Percentiles rank a stretch among this genome's conserved stretches.
Conservation (phyloP, 2,797 vertebrate species). For the Hylomyscus alleni region DNA sequence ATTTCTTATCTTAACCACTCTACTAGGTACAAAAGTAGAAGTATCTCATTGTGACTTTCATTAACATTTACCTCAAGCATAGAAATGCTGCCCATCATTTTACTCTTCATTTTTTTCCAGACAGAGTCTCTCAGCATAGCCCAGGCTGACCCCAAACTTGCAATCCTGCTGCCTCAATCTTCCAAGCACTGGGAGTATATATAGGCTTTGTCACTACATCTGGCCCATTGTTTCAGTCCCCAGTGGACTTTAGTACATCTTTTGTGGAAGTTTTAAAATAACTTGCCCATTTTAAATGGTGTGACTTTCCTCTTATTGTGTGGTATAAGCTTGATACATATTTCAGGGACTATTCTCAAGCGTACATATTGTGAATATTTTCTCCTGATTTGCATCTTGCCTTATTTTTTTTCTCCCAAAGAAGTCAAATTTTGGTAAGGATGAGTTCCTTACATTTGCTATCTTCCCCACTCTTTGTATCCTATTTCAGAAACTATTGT, state of each 20-base stretch:
- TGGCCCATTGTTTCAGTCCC: background rate
- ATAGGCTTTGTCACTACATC: background rate
- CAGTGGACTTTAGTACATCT: background rate
- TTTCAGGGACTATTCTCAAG: conserved; percentile 39
- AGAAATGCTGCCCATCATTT: background rate
- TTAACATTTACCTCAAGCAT: conserved; percentile 50
- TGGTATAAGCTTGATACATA: background rate
- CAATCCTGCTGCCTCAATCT: background rate
- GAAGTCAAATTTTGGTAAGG: conserved; percentile 44
- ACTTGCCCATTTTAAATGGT: conserved; percentile 25
- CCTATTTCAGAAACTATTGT: conserved; percentile 17
- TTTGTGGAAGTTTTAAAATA: conserved; percentile 44
- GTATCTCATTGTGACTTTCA: conserved; percentile 50
- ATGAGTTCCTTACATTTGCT: background rate
- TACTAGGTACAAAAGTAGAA: conserved; percentile 36
- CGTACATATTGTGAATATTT: conserved; percentile 47
- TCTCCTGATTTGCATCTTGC: conserved; percentile 21
- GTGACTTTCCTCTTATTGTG: conserved; percentile 34
- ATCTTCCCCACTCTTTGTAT: background rate
- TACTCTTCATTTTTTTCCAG: background rate
- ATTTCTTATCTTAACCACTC: conserved; percentile 42
- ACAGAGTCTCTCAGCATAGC: background rate
- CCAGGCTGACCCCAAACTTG: background rate
- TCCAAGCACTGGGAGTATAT: background rate
- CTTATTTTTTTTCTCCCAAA: conserved; percentile 41